phyloP scores from a whole-genome alignment of 2,797 vertebrate genomes.

The Dromococcyx pavoninus region DNA sequence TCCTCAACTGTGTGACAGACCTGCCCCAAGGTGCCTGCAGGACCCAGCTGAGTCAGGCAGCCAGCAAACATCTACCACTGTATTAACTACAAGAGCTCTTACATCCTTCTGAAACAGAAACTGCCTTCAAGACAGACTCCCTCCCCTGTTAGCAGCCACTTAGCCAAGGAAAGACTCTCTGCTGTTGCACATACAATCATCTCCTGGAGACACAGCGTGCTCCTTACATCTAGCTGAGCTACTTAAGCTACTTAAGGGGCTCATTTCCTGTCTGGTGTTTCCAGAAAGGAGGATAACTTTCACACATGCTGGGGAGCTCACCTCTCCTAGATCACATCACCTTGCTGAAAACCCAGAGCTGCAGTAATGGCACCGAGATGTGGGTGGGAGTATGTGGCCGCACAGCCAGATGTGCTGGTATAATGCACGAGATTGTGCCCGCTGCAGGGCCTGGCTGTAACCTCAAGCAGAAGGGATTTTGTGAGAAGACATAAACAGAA shows the following conservation, averaged over 20 bases:
- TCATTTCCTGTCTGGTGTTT: not conserved
- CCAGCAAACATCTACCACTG: not conserved
- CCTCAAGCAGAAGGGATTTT: not conserved
- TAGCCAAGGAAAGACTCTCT: not conserved
- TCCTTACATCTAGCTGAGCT: not conserved
- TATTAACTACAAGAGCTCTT: not conserved
- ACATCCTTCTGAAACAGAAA: not conserved
- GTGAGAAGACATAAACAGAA: not conserved
- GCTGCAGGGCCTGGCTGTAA: not conserved
- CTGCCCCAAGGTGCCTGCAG: fast-evolving
- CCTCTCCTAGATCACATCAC: fast-evolving
- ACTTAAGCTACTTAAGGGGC: not conserved
- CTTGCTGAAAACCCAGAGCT: not conserved
- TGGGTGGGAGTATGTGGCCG: not conserved
- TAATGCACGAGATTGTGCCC: fast-evolving
- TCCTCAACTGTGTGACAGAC: not conserved
- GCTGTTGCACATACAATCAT: not conserved
- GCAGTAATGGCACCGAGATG: not conserved
- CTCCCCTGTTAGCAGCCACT: not conserved
- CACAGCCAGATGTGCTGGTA: not conserved
- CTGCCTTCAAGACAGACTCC: not conserved
- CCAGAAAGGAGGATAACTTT: not conserved
- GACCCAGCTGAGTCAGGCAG: not conserved
- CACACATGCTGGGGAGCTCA: fast-evolving
- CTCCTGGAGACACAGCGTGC: fast-evolving